A percentile compares a stretch with the other conserved stretches of the same genome.
phyloP scores from a whole-genome alignment of 2,888 invertebrate species.

The Athalia cordata region DNA sequence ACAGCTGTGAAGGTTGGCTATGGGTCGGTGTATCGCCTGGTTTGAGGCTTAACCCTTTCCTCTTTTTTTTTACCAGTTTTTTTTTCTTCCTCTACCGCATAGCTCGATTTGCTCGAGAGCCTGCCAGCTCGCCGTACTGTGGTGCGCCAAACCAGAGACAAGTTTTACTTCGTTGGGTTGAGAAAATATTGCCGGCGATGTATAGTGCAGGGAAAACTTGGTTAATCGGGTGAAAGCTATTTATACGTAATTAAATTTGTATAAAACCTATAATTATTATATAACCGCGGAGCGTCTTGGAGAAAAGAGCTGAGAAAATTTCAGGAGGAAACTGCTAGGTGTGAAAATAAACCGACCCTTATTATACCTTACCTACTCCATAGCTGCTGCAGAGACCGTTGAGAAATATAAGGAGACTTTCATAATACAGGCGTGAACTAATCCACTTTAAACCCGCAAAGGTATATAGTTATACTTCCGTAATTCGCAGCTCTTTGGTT shows the following conservation, averaged over 20 bases:
- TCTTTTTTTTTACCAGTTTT: too few species aligned
- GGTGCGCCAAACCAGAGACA: background rate
- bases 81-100: background rate
- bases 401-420: background rate
- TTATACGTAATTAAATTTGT: slow-evolving; percentile 23
- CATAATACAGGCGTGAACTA: background rate
- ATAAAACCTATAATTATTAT: background rate
- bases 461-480: too few species aligned
- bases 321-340: background rate
- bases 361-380: background rate
- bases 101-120: background rate
- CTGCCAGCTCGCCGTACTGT: background rate
- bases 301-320: background rate
- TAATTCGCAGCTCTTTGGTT: background rate
- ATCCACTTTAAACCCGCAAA: slow-evolving; percentile 6
- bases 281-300: background rate
- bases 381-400: background rate
- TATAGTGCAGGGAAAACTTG: slow-evolving; percentile 26
- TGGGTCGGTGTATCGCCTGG: background rate
- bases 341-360: background rate
- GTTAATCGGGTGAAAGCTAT: slow-evolving; percentile 33
- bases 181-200: background rate
- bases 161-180: background rate
- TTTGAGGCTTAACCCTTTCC: slow-evolving; percentile 8
- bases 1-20: background rate